Percentiles rank a stretch among this genome's conserved stretches.
phyloP scores from a whole-genome alignment of 2,797 vertebrate genomes.

The Limosa lapponica region DNA sequence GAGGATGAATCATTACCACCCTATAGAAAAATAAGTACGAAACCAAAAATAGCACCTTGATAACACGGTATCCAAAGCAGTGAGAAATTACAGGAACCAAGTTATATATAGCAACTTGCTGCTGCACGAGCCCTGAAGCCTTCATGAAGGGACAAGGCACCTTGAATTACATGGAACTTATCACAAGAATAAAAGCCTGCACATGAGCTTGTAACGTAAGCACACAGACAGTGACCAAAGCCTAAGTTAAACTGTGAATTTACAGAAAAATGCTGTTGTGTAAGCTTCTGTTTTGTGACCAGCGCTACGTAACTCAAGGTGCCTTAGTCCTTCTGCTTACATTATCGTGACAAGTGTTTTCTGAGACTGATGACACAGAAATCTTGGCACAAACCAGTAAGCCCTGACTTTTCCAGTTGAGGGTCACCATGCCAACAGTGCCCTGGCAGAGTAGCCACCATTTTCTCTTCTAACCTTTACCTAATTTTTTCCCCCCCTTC shows the following conservation, averaged over 20 bases:
- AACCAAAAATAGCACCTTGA: not conserved
- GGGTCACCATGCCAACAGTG: not conserved
- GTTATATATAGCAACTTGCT: not conserved
- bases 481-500: fast-evolving
- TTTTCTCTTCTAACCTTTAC: not conserved
- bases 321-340: not conserved
- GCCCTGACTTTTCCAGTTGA: not conserved
- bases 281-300: not conserved
- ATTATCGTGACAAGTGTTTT: not conserved
- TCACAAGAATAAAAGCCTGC: not conserved
- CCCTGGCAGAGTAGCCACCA: not conserved
- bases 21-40: not conserved
- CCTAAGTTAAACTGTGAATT: not conserved
- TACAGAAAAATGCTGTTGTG: not conserved
- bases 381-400: not conserved
- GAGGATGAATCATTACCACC: not conserved
- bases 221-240: not conserved
- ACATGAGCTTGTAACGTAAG: fast-evolving
- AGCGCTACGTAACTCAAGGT: not conserved
- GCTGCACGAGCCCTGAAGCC: not conserved
- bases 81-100: not conserved
- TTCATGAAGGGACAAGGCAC: not conserved
- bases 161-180: not conserved
- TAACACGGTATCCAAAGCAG: not conserved
- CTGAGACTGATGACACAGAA: not conserved